Base-by-base conservation (phyloP, 2,888 invertebrate species). In the Dynastes maya region DNA sequence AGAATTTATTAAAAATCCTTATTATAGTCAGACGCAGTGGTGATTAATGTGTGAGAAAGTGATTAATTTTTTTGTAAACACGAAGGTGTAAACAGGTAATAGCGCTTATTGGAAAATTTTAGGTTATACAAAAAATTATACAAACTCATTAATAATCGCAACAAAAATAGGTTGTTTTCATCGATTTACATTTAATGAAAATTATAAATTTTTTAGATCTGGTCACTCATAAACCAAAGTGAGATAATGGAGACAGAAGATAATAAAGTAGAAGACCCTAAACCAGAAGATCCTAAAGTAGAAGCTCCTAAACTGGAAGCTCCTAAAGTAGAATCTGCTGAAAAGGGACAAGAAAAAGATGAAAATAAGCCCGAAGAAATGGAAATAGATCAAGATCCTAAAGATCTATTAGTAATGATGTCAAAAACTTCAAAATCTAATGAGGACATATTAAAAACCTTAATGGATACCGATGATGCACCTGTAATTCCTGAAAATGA, bases 391-490 rank as follows among this genome's bases (percentile, higher is more conserved):
- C 61, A 74, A 22, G 45, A 61, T 11, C 11, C 61, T 8, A 74
- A 74, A 27, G 45, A 49, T 40, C 11, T 51, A 29, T 51, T 68
- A 29, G 51, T 51, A 51, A 51, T 68, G 49, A n/a, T 68, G 49
- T 68, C 68, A 5, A 68, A 51, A 29, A 49, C 49, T 2, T 22
- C 65, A 13, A 68, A 68, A n/a, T 68, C 72, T 22, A 74, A 49
- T 61, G 72, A 74, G 45, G 72, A 74, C 45, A 74, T 74, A 63
- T 63, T 74, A 29, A 74, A 74, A 13, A 74, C 72, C 40, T 29
- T 74, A 27, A 74, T 74, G 72, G 72, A 74, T 49, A 74, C 61
- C 5, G 72, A 74, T 61, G 72, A 74, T 74, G 29, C 72, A 27
- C 49, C 72, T n/a, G 6, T 45, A 22, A 27, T 61, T 6, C 45